Evolutionary conservation across 2,797 vertebrate genomes (phyloP).

Genomic region (Silurus lanzhouensis): DNA sequence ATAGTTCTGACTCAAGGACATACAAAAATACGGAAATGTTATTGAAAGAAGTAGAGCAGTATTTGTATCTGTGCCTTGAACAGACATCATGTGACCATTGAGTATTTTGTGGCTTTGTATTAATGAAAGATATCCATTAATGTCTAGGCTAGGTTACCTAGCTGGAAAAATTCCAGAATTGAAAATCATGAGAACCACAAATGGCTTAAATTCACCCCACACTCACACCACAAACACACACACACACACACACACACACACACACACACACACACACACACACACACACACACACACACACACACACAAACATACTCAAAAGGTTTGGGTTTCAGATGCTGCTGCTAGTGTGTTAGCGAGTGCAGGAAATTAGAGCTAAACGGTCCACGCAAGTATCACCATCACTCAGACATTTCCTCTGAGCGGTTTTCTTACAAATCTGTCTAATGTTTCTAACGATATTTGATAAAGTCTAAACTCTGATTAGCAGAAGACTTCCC

Average conservation of each 20-base stretch:
- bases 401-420: too few relatives aligned
- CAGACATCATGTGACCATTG: background rate
- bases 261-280: background rate
- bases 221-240: too few relatives aligned
- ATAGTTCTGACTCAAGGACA: conserved; percentile 44
- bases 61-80: background rate
- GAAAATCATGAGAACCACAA: background rate
- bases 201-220: background rate
- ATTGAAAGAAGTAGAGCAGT: background rate
- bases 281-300: background rate
- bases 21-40: conserved; percentile 14
- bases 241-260: background rate
- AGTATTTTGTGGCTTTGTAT: background rate
- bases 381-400: background rate
- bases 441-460: background rate
- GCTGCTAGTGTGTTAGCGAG: conserved; percentile 67
- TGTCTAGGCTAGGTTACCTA: background rate
- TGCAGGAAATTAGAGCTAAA: conserved; percentile 66
- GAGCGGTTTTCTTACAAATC: background rate
- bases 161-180: background rate
- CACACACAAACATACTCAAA: background rate
- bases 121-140: background rate
- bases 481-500: background rate
- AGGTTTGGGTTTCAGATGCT: conserved; percentile 73
- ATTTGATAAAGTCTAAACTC: background rate